A percentile compares a stretch with the other conserved stretches of the same genome.
These are phyloP conservation scores for Crossaster papposus DNA, from an alignment of 53 echinoderm and acorn worm genomes.

Conservation along the genomic window DNA sequence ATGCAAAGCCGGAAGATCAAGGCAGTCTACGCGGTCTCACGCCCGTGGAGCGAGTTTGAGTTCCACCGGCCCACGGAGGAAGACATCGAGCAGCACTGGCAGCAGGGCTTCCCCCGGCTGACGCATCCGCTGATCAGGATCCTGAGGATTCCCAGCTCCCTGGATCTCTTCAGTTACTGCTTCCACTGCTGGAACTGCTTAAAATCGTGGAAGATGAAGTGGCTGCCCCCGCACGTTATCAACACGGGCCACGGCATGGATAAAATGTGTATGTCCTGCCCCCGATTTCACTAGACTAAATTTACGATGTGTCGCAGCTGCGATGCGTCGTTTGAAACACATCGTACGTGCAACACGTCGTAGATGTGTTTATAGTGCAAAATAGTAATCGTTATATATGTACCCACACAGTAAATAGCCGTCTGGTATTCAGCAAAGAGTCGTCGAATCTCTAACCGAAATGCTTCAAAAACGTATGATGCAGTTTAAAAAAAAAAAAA, in stretches of 20 bases:
- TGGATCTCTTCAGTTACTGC: constrained; percentile 71
- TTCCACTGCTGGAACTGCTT: constrained; percentile 75
- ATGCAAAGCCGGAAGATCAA: constrained; percentile 80
- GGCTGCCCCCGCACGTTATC: constrained; percentile 86
- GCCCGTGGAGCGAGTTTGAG: constrained; percentile 82
- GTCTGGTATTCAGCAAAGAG: too few relatives aligned
- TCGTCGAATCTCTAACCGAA: too few relatives aligned
- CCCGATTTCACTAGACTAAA: too few relatives aligned
- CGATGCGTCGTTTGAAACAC: too few relatives aligned
- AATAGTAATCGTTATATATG: too few relatives aligned
- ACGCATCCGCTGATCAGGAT: constrained; percentile 86
- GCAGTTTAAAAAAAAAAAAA: too few relatives aligned
- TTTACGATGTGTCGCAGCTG: too few relatives aligned
- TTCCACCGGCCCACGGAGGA: constrained; percentile 92
- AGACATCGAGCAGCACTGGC: constrained; percentile 94
- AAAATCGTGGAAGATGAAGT: constrained; percentile 88
- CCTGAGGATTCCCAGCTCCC: constrained; percentile 69
- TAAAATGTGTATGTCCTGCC: not conserved
- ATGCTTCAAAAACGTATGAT: too few relatives aligned
- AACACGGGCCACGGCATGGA: constrained; percentile 88
- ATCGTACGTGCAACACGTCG: too few relatives aligned
- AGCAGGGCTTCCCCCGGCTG: constrained; percentile 83
- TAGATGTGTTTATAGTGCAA: too few relatives aligned
- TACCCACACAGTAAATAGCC: too few relatives aligned
- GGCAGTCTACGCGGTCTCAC: constrained; percentile 83